Base-by-base conservation (phyloP, 2,888 invertebrate species). In the Steinernema scapterisci region DNA sequence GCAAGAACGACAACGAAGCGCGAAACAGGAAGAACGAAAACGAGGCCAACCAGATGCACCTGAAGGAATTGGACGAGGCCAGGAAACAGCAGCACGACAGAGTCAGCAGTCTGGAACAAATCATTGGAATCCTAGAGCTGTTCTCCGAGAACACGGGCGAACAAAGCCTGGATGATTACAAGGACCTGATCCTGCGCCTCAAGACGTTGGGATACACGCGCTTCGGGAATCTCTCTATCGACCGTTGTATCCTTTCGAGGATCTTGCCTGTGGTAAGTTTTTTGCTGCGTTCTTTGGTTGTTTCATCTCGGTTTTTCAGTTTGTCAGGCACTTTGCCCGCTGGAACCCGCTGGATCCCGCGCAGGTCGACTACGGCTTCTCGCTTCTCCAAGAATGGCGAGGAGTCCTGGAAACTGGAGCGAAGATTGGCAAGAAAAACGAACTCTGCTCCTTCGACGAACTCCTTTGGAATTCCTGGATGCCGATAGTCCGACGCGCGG, bases 391-490 rank as follows among this genome's bases (percentile, higher is more conserved):
- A 71, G 87, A 88, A 52, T 90, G 89, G 90, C 45, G 19, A 23
- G 23, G 6, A 27, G 3, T 63, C 16, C 38, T 63, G 7, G 19
- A 63, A 11, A 27, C 63, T 1, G 38, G 27, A 1, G 5, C 63
- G 2, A 63, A 63, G 31, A 63, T 31, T 31, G 38, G 63, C 16
- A 63, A 63, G n/a, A 25, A 38, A 1, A 31, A 87, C 70, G 82
- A 87, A 72, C 87, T 89, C 83, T 87, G 90, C 78, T 93, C 94
- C 0, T 95, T 93, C 87, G 93, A 94, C 88, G 92, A 92, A 83
- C 89, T 95, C 75, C 89, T 96, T 81, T 95, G 95, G 95, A 93
- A 94, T 86, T 92, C 93, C 77, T 94, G 94, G 92, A 92, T 95
- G 90, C 95, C 95, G n/a, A 91, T 91, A 76, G 90, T 95, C 77